Evolutionary conservation across 2,888 invertebrate genomes (phyloP), one percentile per base, ranked within the genome.

Genomic region (Cosmopolites sordidus): DNA sequence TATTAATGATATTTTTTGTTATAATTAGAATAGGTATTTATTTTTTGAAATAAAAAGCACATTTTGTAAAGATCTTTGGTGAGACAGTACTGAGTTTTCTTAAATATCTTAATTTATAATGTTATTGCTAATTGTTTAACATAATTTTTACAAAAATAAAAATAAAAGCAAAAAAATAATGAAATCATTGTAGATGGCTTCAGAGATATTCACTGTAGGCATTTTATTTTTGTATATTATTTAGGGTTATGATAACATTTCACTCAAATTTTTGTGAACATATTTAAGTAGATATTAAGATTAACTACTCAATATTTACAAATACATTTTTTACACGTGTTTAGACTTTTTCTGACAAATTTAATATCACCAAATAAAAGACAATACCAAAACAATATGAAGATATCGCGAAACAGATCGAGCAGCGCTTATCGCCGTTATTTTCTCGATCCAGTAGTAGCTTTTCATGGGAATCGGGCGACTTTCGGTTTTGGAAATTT

Each of bases 191-290:
- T 33, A 33, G 33, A 12, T 22, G 12, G 33, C 33, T 33, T 33
- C n/a, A 33, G 33, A 33, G 33, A 33, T 33, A 33, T 33, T 33
- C 33, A 33, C 33, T 33, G 33, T n/a, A 46, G 50, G 46, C 16
- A 43, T 45, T 47, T 56, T 56, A 56, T 56, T 56, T 52, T 52
- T 52, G 18, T 56, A 51, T 45, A 45, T 18, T 29, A 33, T 45
- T 40, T 50, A 55, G 30, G 43, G 40, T 37, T 55, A 55, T 50
- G 39, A 45, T 16, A 42, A 51, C 33, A 11, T 54, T 54, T 51
- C 55, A 55, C 55, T 55, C 54, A 55, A 55, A 43, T 39, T 44
- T 51, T 44, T 56, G 56, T 56, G 51, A 43, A 55, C 43, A 16
- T 51, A 48, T 51, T 51, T 48, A 56, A 37, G 41, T 48, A 55